Evolutionary conservation across 2,888 invertebrate species (phyloP), one percentile per base, ranked within the genome.

Genomic region (Salpingus planirostris): DNA sequence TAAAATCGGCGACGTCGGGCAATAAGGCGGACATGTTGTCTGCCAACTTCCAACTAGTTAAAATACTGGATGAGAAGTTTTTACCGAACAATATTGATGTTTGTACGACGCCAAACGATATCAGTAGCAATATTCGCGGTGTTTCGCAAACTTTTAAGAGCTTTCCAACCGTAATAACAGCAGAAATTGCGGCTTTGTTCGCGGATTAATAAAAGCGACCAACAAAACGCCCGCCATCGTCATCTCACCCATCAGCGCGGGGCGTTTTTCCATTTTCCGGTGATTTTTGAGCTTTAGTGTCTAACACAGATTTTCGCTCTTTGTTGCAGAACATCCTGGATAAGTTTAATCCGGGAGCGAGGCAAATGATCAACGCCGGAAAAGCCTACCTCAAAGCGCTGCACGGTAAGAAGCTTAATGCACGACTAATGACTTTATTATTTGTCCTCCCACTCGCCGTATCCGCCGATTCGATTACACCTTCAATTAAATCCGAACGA

Each of bases 331-430:
- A 92, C 65, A 88, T 93, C 67, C 73, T 92, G 74, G 92, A 92
- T 65, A 91, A 91, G 71, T 93, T 93, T 71, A 92, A 91, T 71
- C 92, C 91, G 35, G 88, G 90, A 46, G 88, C 92, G 24, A 76
- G 90, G 56, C 91, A 92, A 69, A 78, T 93, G 75, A 88, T 93
- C 67, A 84, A 86, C 53, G 86, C 91, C 50, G 92, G 92, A 38
- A 91, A 92, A 67, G 87, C 91, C 38, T 92, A 92, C 66, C 74
- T 93, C 54, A 93, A 93, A 67, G 89, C 92, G 52, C 76, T 93
- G 59, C 90, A 91, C 67, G 89, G 92, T 92, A 71, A 82, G 84
- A 8, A 12, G n/a, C n/a, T n/a, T n/a, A n/a, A n/a, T n/a, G n/a
- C n/a, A n/a, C n/a, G n/a, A n/a, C n/a, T n/a, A n/a, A n/a, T n/a